Evolutionary conservation across 2,888 invertebrate genomes (phyloP), one percentile per base, ranked within the genome.

Genomic region (Lydus trimaculatus): DNA sequence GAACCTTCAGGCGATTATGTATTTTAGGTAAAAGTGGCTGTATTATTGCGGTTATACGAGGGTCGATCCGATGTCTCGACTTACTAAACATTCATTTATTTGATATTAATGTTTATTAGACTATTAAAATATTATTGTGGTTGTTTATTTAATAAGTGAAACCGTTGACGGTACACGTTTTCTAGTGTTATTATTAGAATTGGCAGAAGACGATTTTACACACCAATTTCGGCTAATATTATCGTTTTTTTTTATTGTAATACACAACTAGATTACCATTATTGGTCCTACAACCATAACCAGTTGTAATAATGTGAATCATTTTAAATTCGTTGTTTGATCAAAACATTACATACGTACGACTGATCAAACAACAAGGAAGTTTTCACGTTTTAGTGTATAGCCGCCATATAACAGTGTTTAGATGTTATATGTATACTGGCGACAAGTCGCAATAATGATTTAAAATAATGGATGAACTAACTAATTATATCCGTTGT

Each of bases 401-500:
- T 0, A 33, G 33, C 7, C 3, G 36, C n/a, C 20, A 2, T 52
- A 52, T 52, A 52, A 20, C 13, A 52, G 23, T 52, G 66, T 70
- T 70, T 39, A 63, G 67, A 28, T 69, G 64, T 67, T 70, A 67
- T 73, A 61, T 67, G 69, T 72, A 63, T 67, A 67, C 67, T 61
- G 61, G 39, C 70, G 71, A 69, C 65, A 70, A 68, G 71, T 66
- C 69, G 52, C 65, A 69, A 70, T 70, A 52, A 52, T 52, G 72
- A 52, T 70, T 72, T 73, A 72, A 80, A 81, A 80, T 82, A 82
- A 82, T 80, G 81, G 80, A 82, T 82, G 78, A 79, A 80, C 79
- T 78, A 78, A 81, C 83, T 83, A 84, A 84, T 84, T 83, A 83
- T 81, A 80, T 79, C 77, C 78, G 79, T 76, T 80, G 79, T 80